A percentile compares a stretch with the other conserved stretches of the same genome.
phyloP scores from a whole-genome alignment of 35 echinoderm and acorn worm species.

The Lytechinus variegatus region DNA sequence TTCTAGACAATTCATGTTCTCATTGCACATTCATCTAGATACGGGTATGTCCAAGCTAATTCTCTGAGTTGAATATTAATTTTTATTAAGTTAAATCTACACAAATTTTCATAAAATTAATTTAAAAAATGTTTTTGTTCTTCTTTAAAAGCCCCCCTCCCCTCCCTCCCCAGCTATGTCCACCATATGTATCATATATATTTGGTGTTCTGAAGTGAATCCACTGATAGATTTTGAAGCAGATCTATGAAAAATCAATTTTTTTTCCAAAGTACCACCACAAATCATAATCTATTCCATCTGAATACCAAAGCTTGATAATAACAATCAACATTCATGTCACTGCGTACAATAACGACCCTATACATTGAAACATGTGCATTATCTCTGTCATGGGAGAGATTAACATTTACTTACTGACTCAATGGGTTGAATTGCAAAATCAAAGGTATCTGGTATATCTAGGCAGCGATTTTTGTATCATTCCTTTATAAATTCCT shows the following conservation, averaged over 20 bases:
- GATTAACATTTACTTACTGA: constrained; percentile 7
- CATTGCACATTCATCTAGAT: no score
- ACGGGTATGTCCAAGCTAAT: no score
- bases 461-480: not conserved
- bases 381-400: not conserved
- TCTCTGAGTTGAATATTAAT: no score
- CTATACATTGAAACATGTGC: not conserved
- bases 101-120: no score
- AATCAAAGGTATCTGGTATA: not conserved
- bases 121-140: no score
- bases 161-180: not conserved
- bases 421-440: not conserved
- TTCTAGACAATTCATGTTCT: not conserved
- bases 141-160: no score
- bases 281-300: not conserved
- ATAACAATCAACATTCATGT: not conserved
- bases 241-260: not conserved
- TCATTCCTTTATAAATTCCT: not conserved
- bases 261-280: not conserved
- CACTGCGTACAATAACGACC: not conserved
- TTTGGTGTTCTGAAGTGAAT: no score
- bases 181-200: no score
- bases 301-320: not conserved
- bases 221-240: not conserved
- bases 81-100: no score